A percentile compares a stretch with the other conserved stretches of the same genome.
Evolutionary conservation across 2,888 invertebrate genomes (phyloP).

Genomic region (Lagria hirta): DNA sequence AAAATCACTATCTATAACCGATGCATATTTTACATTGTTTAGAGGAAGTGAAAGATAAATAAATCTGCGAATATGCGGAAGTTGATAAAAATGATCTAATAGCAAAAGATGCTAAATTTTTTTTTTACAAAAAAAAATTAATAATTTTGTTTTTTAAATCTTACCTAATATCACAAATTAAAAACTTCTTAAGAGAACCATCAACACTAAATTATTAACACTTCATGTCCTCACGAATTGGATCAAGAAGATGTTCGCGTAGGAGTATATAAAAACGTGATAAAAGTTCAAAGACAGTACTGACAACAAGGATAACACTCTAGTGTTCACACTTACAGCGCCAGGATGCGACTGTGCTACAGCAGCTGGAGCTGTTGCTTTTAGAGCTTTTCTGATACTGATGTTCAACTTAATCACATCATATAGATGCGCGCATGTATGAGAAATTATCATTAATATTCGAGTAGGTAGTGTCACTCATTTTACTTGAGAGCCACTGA

Average conservation of each 20-base stretch:
- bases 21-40: slow-evolving; percentile 8
- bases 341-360: slow-evolving; percentile 43
- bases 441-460: too few relatives aligned
- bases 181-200: too few relatives aligned
- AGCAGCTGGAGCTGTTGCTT: slow-evolving; percentile 38
- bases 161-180: too few relatives aligned
- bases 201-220: slow-evolving; percentile 21
- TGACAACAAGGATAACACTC: slow-evolving; percentile 16
- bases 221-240: slow-evolving; percentile 27
- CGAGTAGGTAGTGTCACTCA: too few relatives aligned
- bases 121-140: not conserved
- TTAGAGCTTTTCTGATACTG: slow-evolving; percentile 39
- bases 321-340: slow-evolving; percentile 38
- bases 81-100: slow-evolving; percentile 31
- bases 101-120: too few relatives aligned
- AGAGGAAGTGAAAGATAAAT: slow-evolving; percentile 28
- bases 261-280: slow-evolving; percentile 22
- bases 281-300: slow-evolving; percentile 27
- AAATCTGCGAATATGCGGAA: slow-evolving; percentile 41
- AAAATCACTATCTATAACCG: not conserved
- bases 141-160: too few relatives aligned
- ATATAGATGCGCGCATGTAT: slow-evolving; percentile 20
- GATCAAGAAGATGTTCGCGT: slow-evolving; percentile 19
- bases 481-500: too few relatives aligned
- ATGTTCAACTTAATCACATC: slow-evolving; percentile 25